Evolutionary conservation across 2,888 invertebrate species (phyloP).

Genomic region (Acronicta alni): DNA sequence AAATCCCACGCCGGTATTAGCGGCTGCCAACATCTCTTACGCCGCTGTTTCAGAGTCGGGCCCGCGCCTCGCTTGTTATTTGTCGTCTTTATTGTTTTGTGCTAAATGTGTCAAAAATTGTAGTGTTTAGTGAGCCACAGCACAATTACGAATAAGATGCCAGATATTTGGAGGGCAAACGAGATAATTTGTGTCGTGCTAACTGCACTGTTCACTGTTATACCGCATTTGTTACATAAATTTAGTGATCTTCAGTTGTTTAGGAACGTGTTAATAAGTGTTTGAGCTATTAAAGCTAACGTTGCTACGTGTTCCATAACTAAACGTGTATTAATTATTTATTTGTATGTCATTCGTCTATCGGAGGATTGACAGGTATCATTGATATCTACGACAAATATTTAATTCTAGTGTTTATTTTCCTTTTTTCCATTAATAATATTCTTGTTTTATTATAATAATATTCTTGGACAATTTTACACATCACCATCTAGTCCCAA

Average conservation of each 20-base stretch:
- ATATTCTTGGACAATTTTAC: too few species aligned
- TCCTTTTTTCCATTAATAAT: too few species aligned
- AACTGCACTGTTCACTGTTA: slow-evolving; percentile 62
- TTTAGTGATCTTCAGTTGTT: slow-evolving; percentile 70
- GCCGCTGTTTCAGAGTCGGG: slow-evolving; percentile 69
- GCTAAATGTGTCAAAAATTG: slow-evolving; percentile 52
- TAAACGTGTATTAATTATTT: slow-evolving; percentile 28
- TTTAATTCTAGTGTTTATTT: slow-evolving; percentile 7
- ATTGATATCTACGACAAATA: slow-evolving; percentile 36
- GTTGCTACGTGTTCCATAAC: slow-evolving; percentile 29
- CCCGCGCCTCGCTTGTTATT: slow-evolving; percentile 62
- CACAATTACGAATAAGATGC: slow-evolving; percentile 62
- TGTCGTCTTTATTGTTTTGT: slow-evolving; percentile 65
- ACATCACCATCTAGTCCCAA: too few species aligned
- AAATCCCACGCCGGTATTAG: slow-evolving; percentile 69
- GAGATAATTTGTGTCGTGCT: slow-evolving; percentile 63
- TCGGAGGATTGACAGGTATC: slow-evolving; percentile 33
- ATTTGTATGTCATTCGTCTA: slow-evolving; percentile 18
- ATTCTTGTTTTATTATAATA: too few species aligned
- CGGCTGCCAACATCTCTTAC: slow-evolving; percentile 82
- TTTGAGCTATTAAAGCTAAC: slow-evolving; percentile 52
- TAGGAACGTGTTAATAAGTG: slow-evolving; percentile 73
- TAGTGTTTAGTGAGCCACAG: slow-evolving; percentile 46
- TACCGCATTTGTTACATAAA: slow-evolving; percentile 67
- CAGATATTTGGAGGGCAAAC: slow-evolving; percentile 64